A percentile compares a stretch with the other conserved stretches of the same genome.
Evolutionary conservation across 1,140 invertebrate species (phyloP).

Genomic region (Leguminivora glycinivorella): DNA sequence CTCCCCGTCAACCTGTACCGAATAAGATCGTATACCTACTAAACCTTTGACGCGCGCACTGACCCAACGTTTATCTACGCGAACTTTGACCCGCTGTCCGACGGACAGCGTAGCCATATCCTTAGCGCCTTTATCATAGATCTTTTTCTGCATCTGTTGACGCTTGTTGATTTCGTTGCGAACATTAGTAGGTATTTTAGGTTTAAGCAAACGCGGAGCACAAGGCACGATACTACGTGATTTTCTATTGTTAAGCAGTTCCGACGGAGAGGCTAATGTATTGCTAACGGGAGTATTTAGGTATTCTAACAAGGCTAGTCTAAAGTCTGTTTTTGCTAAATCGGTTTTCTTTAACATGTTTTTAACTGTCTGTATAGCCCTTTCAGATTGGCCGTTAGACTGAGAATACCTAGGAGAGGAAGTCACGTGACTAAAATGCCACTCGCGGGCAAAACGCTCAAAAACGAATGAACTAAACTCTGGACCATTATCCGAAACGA

Average conservation of each 20-base stretch:
- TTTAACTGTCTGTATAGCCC: not conserved
- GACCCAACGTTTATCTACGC: not conserved
- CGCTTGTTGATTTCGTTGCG: not conserved
- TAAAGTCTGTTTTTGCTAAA: not conserved
- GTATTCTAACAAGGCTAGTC: not conserved
- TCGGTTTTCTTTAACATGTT: not conserved
- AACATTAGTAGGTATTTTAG: not conserved
- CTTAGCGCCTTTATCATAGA: not conserved
- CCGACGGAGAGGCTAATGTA: not conserved
- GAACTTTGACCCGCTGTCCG: not conserved
- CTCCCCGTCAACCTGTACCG: not conserved
- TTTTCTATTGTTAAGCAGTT: not conserved
- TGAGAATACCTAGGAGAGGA: not conserved
- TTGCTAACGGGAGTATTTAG: not conserved
- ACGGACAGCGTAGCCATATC: not conserved
- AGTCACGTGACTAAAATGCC: not conserved
- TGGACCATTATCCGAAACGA: not conserved
- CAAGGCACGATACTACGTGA: not conserved
- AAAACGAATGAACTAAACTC: not conserved
- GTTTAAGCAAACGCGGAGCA: not conserved
- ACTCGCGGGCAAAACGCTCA: not conserved
- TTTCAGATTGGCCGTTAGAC: not conserved
- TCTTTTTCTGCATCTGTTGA: not conserved
- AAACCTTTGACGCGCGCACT: not conserved
- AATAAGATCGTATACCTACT: not conserved